A percentile compares a stretch with the other conserved stretches of the same genome.
Conservation (phyloP, 2,888 invertebrate species). For the Agapetus fuscipes region DNA sequence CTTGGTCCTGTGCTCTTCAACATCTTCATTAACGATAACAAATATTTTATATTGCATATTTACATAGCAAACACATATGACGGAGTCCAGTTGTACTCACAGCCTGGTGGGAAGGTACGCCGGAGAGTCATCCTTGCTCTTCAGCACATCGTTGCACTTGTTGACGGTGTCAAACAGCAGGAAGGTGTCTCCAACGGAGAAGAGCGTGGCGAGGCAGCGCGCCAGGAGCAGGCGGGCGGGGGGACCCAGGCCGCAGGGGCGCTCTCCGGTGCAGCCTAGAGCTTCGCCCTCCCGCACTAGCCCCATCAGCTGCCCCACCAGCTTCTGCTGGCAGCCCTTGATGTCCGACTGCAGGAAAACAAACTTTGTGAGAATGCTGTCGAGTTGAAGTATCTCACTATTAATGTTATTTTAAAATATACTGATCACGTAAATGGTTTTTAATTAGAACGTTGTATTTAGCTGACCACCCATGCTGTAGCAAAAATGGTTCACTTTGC, state of each 20-base stretch:
- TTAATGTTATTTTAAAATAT: too few species aligned
- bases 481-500: too few species aligned
- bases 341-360: constrained; percentile 72
- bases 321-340: constrained; percentile 90
- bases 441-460: too few species aligned
- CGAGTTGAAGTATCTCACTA: too few species aligned
- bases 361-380: too few species aligned
- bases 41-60: too few species aligned
- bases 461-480: too few species aligned
- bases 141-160: constrained; percentile 94
- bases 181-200: constrained; percentile 96
- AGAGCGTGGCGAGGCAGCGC: constrained; percentile 84
- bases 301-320: constrained; percentile 87
- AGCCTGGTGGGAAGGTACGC: constrained; percentile 89
- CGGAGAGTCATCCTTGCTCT: constrained; percentile 95
- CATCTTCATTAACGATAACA: too few species aligned
- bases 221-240: constrained; percentile 89
- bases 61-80: too few species aligned
- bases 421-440: too few species aligned
- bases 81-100: constrained; percentile 66
- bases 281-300: constrained; percentile 76
- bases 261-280: constrained; percentile 88
- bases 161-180: constrained; percentile 95
- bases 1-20: too few species aligned
- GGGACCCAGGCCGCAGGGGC: constrained; percentile 66